These are phyloP conservation scores for Atta colombica DNA, from an alignment of 1,140 invertebrate species.

Conservation along the genomic window DNA sequence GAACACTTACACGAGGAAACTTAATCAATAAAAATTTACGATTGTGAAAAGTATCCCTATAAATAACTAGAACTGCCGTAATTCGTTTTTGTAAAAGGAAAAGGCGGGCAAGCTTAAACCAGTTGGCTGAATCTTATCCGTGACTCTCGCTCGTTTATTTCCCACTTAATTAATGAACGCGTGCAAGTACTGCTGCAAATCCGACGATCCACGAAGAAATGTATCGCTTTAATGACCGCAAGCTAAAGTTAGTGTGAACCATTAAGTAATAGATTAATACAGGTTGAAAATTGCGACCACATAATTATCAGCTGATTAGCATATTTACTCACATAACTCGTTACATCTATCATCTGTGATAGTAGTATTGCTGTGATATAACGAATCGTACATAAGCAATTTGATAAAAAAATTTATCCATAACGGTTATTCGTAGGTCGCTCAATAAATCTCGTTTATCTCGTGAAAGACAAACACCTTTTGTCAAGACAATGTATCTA, in stretches of 20 bases:
- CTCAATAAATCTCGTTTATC: constrained; percentile 10
- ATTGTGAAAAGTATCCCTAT: neutral
- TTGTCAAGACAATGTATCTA: neutral
- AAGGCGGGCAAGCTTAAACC: neutral
- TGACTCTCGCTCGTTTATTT: constrained; percentile 40
- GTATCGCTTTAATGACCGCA: constrained; percentile 37
- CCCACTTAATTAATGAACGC: constrained; percentile 33
- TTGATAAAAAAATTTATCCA: constrained; percentile 1
- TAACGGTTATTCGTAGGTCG: neutral
- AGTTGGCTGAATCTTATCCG: constrained; percentile 40
- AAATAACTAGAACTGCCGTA: neutral
- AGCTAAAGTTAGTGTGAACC: constrained; percentile 43
- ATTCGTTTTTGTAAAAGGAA: constrained; percentile 13
- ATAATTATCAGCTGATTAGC: constrained; percentile 49
- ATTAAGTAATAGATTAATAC: constrained; percentile 51
- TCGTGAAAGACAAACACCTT: neutral
- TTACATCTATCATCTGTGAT: constrained; percentile 27
- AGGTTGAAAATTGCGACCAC: constrained; percentile 23
- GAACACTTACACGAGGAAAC: neutral
- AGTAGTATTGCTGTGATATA: neutral
- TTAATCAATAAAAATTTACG: neutral
- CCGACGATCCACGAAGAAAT: constrained; percentile 52
- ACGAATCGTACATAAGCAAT: neutral
- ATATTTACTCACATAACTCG: constrained; percentile 3
- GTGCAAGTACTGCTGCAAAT: constrained; percentile 38